These are phyloP conservation scores for Ianthella basta DNA, from an alignment of 37 sponge, comb jelly and placozoan genomes.

Conservation along the genomic window DNA sequence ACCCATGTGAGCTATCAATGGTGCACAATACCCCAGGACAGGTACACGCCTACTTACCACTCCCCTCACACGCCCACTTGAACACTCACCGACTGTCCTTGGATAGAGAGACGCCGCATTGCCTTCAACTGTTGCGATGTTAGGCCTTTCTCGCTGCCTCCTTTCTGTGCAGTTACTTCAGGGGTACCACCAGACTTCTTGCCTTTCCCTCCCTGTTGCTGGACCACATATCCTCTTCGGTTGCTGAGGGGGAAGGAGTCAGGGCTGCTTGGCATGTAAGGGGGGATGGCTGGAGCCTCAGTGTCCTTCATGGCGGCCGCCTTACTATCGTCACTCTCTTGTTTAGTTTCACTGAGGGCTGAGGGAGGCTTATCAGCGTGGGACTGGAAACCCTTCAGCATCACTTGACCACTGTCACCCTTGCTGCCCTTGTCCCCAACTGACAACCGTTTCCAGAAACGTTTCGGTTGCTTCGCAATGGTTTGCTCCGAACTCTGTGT, in stretches of 20 bases:
- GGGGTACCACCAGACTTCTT: neutral
- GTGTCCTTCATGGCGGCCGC: neutral
- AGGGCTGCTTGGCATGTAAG: constrained; percentile 45
- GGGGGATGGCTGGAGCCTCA: constrained; percentile 43
- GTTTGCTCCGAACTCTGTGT: too few species aligned
- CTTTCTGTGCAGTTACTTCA: neutral
- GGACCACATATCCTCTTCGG: constrained; percentile 20
- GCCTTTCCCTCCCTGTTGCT: neutral
- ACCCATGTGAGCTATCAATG: neutral
- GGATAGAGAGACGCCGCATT: neutral
- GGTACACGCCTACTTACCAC: too few species aligned
- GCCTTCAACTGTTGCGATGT: constrained; percentile 15
- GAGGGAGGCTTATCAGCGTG: neutral
- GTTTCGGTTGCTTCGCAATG: neutral
- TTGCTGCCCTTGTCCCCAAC: neutral
- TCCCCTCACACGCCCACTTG: neutral
- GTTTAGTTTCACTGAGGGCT: neutral
- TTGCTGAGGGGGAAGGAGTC: constrained; percentile 42
- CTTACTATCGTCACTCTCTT: neutral
- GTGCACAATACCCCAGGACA: neutral
- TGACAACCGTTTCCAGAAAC: constrained; percentile 29
- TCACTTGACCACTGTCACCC: neutral
- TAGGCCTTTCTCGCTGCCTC: neutral
- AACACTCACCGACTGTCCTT: constrained; percentile 15
- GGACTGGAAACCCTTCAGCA: neutral